Evolutionary conservation across 1,140 invertebrate species (phyloP).

Genomic region (Anthonomus grandis): DNA sequence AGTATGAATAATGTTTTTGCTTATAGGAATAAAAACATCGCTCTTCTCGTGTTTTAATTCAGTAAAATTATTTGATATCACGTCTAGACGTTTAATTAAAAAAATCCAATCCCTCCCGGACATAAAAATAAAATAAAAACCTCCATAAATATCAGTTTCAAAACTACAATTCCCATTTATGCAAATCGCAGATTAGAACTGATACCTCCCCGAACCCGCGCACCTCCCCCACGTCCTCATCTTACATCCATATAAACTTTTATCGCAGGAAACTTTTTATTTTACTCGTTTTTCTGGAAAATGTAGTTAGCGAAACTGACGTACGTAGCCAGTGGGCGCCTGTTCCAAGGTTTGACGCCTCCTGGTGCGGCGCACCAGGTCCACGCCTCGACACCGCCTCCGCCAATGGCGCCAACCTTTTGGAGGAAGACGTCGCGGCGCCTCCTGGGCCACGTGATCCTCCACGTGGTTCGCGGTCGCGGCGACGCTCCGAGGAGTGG

Average conservation of each 20-base stretch:
- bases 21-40: no score
- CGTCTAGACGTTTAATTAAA: no score
- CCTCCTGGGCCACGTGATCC: slow-evolving; percentile 42
- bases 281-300: slow-evolving; percentile 9
- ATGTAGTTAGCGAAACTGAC: slow-evolving; percentile 4
- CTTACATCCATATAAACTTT: slow-evolving; percentile 23
- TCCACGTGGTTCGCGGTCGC: slow-evolving; percentile 32
- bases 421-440: slow-evolving; percentile 41
- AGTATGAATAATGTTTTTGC: no score
- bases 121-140: no score
- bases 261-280: slow-evolving; percentile 21
- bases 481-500: slow-evolving; percentile 20
- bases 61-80: no score
- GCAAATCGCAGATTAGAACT: slow-evolving; percentile 19
- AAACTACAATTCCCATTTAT: slow-evolving; percentile 26
- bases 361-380: slow-evolving; percentile 31
- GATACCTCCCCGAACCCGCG: slow-evolving; percentile 9
- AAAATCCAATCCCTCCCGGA: no score
- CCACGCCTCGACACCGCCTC: slow-evolving; percentile 38
- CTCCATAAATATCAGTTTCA: slow-evolving; percentile 24
- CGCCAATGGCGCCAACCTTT: slow-evolving; percentile 32
- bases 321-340: slow-evolving; percentile 19
- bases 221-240: background rate
- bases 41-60: no score
- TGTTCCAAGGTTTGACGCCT: slow-evolving; percentile 35